Conservation (phyloP, 92 coral and sea anemone genomes). For the Paramuricea clavata region DNA sequence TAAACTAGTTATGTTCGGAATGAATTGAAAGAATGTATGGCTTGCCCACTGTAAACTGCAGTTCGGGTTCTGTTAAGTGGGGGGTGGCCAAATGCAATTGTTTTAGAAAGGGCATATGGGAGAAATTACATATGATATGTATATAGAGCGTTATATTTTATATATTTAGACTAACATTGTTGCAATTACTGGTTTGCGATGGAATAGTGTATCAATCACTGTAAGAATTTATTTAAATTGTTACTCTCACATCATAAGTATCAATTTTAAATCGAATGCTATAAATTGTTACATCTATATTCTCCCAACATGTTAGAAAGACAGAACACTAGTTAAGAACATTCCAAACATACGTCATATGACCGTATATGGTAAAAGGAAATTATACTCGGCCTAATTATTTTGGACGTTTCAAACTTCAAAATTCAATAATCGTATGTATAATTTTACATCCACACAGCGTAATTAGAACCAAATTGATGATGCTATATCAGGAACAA, state of each 20-base stretch:
- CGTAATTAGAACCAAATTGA: slow-evolving; percentile 13
- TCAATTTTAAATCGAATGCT: not conserved
- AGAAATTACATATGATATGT: not conserved
- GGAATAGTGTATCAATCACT: not conserved
- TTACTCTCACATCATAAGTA: not conserved
- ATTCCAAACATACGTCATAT: slow-evolving; percentile 46
- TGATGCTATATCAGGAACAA: not conserved
- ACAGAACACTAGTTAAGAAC: slow-evolving; percentile 16
- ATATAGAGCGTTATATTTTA: not conserved
- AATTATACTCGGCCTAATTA: slow-evolving; percentile 18
- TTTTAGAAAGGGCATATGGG: slow-evolving; percentile 18
- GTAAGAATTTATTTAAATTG: not conserved
- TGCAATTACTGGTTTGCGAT: no score
- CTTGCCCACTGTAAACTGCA: slow-evolving; percentile 98
- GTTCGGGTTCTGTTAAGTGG: slow-evolving; percentile 81
- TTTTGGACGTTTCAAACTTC: not conserved
- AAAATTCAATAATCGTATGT: not conserved
- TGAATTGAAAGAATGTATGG: slow-evolving; percentile 96
- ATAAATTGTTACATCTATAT: not conserved
- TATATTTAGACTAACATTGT: no score
- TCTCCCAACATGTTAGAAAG: slow-evolving; percentile 31
- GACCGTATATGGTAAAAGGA: slow-evolving; percentile 50
- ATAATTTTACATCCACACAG: slow-evolving; percentile 3
- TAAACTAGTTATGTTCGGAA: slow-evolving; percentile 97
- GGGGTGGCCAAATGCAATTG: slow-evolving; percentile 74